A percentile compares a stretch with the other conserved stretches of the same genome.
Conservation (phyloP, 2,113 vertebrate genomes). For the Andinoacara biseriatus region DNA sequence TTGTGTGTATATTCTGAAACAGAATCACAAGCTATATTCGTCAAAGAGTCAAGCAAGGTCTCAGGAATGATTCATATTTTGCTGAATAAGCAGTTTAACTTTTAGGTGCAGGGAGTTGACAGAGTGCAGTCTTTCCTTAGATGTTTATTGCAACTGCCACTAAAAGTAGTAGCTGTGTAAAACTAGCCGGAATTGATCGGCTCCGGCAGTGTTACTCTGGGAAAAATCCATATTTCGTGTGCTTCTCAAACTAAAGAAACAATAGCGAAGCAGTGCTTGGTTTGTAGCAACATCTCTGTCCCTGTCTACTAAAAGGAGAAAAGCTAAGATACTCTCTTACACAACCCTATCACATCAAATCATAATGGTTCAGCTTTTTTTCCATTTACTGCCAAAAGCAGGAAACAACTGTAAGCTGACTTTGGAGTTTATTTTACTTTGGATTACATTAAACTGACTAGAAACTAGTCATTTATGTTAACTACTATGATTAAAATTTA, state of each 20-base stretch:
- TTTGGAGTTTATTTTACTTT: too few species aligned
- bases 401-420: not conserved
- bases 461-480: too few species aligned
- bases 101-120: not conserved
- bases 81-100: not conserved
- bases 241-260: not conserved
- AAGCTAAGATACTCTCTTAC: not conserved
- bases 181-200: conserved; percentile 10
- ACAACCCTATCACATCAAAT: not conserved
- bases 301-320: not conserved
- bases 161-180: not conserved
- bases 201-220: not conserved
- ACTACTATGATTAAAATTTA: too few species aligned
- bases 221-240: not conserved
- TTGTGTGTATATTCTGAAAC: not conserved
- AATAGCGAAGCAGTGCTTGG: not conserved
- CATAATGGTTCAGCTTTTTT: not conserved
- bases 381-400: not conserved
- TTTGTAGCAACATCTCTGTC: not conserved
- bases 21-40: not conserved
- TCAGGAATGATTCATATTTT: not conserved
- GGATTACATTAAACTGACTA: too few species aligned
- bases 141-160: not conserved
- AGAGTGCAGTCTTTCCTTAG: not conserved
- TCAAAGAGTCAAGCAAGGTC: not conserved